Evolutionary conservation across 2,888 invertebrate species (phyloP).

Genomic region (Oegoconia quadripuncta): DNA sequence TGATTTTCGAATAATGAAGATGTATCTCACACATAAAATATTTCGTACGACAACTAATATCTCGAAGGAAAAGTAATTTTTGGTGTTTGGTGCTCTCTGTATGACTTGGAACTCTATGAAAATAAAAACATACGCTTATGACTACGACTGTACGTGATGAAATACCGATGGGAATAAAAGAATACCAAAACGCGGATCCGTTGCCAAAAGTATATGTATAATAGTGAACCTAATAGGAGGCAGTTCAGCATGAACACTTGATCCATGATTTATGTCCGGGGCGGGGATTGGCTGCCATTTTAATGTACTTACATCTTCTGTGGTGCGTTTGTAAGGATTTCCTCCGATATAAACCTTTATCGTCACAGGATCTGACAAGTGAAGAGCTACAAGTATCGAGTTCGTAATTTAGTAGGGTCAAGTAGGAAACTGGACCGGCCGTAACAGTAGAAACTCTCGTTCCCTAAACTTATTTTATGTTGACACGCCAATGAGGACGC

Average conservation of each 20-base stretch:
- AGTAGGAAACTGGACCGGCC: slow-evolving; percentile 6
- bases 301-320: slow-evolving; percentile 22
- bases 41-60: too few species aligned
- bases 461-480: slow-evolving; percentile 8
- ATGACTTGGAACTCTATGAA: too few species aligned
- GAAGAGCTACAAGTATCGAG: slow-evolving; percentile 15
- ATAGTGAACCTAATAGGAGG: slow-evolving; percentile 29
- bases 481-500: not conserved
- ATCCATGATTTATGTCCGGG: slow-evolving; percentile 35
- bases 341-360: slow-evolving; percentile 14
- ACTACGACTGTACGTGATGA: slow-evolving; percentile 23
- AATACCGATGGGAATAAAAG: slow-evolving; percentile 21
- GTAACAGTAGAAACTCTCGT: slow-evolving; percentile 10
- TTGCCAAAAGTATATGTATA: slow-evolving; percentile 30
- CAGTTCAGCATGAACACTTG: slow-evolving; percentile 28
- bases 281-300: slow-evolving; percentile 33
- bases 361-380: slow-evolving; percentile 12
- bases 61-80: too few species aligned
- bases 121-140: slow-evolving; percentile 17
- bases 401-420: slow-evolving; percentile 18
- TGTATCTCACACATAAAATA: too few species aligned
- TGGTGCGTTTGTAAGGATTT: slow-evolving; percentile 4
- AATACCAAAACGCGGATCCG: slow-evolving; percentile 19
- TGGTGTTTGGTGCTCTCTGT: too few species aligned
- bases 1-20: too few species aligned